A percentile compares a stretch with the other conserved stretches of the same genome.
Evolutionary conservation across 2,888 invertebrate species (phyloP).

Genomic region (Hypomecis punctinalis): DNA sequence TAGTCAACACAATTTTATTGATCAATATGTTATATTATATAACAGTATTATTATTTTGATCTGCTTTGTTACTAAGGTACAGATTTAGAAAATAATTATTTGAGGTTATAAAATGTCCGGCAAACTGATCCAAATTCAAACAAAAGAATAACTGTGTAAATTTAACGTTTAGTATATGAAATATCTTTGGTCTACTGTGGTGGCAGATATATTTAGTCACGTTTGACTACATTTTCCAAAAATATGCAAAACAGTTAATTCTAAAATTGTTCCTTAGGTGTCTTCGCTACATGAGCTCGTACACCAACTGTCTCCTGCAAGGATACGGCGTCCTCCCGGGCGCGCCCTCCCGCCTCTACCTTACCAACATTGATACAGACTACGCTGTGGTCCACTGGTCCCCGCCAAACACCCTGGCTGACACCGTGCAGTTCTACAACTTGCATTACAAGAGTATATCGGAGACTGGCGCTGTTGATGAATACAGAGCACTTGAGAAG

Average conservation of each 20-base stretch:
- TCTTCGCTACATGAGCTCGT: constrained; percentile 92
- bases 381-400: constrained; percentile 93
- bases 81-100: too few relatives aligned
- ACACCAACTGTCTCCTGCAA: constrained; percentile 92
- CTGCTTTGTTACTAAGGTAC: too few relatives aligned
- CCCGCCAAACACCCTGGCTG: constrained; percentile 88
- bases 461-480: constrained; percentile 65
- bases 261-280: constrained; percentile 71
- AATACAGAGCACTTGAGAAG: constrained; percentile 84
- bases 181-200: too few relatives aligned
- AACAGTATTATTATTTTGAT: too few relatives aligned
- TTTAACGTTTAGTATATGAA: too few relatives aligned
- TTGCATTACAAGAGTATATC: constrained; percentile 85
- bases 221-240: neutral
- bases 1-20: too few relatives aligned
- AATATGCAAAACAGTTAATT: too few relatives aligned
- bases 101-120: too few relatives aligned
- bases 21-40: too few relatives aligned
- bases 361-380: constrained; percentile 90
- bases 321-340: constrained; percentile 93
- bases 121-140: too few relatives aligned
- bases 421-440: constrained; percentile 89
- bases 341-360: constrained; percentile 88
- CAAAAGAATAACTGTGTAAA: too few relatives aligned
- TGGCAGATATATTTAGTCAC: too few relatives aligned